Evolutionary conservation across 2,888 invertebrate species (phyloP).

Genomic region (Punctoribates punctum): DNA sequence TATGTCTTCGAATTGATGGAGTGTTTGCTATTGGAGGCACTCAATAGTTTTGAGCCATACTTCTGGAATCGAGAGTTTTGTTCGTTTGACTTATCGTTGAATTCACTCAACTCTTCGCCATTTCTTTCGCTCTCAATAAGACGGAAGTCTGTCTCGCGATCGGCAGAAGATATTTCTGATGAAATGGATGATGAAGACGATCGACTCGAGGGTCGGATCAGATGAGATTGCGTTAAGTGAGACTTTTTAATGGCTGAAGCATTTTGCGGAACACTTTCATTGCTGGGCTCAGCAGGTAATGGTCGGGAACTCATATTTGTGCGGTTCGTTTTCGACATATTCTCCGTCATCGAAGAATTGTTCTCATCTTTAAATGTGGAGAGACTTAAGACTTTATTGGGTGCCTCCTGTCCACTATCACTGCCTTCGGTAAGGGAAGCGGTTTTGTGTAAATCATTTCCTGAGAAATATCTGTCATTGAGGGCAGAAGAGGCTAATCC

Average conservation of each 20-base stretch:
- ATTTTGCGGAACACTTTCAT: background rate
- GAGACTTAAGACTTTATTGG: constrained; percentile 19
- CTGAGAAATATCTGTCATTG: constrained; percentile 81
- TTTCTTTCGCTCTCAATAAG: constrained; percentile 46
- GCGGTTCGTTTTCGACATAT: background rate
- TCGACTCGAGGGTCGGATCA: constrained; percentile 39
- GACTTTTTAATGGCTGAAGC: background rate
- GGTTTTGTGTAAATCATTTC: constrained; percentile 46
- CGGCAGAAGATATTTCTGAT: constrained; percentile 41
- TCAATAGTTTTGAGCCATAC: constrained; percentile 55
- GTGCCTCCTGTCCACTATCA: constrained; percentile 41
- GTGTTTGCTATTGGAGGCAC: constrained; percentile 73
- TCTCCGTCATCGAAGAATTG: background rate
- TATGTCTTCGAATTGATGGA: constrained; percentile 71
- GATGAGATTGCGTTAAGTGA: constrained; percentile 7
- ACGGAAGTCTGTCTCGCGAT: constrained; percentile 39
- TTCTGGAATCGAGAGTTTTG: constrained; percentile 48
- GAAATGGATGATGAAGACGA: constrained; percentile 45
- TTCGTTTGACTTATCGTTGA: constrained; percentile 40
- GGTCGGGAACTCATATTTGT: constrained; percentile 36
- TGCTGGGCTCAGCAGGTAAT: constrained; percentile 24
- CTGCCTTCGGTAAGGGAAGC: constrained; percentile 47
- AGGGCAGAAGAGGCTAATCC: constrained; percentile 62
- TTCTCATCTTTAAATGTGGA: constrained; percentile 26
- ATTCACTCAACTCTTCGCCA: constrained; percentile 42